Conservation (phyloP, 2,888 invertebrate genomes). For the Xanthia icteritia region DNA sequence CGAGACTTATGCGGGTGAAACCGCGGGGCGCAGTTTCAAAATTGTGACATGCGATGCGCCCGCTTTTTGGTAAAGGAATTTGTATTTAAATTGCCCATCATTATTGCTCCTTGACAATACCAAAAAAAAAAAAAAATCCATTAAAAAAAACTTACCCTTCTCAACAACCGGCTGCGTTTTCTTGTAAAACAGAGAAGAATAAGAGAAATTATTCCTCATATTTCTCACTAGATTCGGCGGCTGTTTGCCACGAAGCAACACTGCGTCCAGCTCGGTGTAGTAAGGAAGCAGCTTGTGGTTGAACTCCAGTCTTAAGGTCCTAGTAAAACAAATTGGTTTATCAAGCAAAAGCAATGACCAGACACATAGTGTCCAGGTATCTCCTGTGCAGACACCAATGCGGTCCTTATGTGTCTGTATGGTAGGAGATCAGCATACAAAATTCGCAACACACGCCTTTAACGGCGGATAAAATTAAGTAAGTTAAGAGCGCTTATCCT, state of each 20-base stretch:
- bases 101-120: background rate
- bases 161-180: conserved; percentile 78
- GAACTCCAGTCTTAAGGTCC: conserved; percentile 95
- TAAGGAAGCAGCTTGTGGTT: conserved; percentile 95
- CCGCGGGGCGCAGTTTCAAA: background rate
- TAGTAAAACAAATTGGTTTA: conserved; percentile 77
- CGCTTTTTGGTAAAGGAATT: too few relatives aligned
- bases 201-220: conserved; percentile 80
- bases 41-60: background rate
- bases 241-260: conserved; percentile 93
- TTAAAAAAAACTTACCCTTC: conserved; percentile 76
- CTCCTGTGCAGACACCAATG: background rate
- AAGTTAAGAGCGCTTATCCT: too few relatives aligned
- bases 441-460: background rate
- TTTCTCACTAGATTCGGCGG: conserved; percentile 76
- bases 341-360: background rate
- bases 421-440: background rate
- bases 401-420: background rate
- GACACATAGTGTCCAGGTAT: background rate
- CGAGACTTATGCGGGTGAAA: too few relatives aligned
- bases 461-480: background rate
- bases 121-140: background rate
- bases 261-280: conserved; percentile 97
- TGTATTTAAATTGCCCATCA: too few relatives aligned
- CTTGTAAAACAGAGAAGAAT: conserved; percentile 79